These are phyloP conservation scores for Columba janthina DNA, from an alignment of 2,113 vertebrate genomes.

Conservation along the genomic window DNA sequence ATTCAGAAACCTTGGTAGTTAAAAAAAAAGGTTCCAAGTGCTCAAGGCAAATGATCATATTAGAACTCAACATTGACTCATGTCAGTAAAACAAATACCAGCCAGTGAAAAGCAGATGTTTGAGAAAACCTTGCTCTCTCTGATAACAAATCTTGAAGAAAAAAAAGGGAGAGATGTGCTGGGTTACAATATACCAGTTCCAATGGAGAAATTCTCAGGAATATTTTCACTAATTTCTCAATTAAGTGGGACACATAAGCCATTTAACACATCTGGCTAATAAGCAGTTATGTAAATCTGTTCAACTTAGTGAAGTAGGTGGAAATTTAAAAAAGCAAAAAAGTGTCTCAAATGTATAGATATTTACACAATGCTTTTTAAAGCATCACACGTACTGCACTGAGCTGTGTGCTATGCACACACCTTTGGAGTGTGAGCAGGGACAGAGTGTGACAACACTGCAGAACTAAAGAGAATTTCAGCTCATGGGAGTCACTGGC, in stretches of 20 bases:
- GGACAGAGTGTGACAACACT: not conserved
- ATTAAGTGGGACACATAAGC: not conserved
- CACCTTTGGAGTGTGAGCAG: not conserved
- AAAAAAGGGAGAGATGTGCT: not conserved
- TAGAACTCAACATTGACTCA: not conserved
- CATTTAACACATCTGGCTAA: not conserved
- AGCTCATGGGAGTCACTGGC: not conserved
- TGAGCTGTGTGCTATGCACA: not conserved
- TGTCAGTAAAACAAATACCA: not conserved
- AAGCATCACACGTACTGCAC: not conserved
- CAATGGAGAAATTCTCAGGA: not conserved
- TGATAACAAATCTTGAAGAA: not conserved
- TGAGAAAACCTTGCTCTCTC: not conserved
- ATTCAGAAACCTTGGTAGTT: not conserved
- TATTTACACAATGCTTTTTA: not conserved
- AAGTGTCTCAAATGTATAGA: rapidly evolving
- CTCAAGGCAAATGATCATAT: not conserved
- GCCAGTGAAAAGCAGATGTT: not conserved
- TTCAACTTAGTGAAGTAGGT: not conserved
- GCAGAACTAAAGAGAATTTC: not conserved
- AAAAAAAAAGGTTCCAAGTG: not conserved
- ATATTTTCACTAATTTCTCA: not conserved
- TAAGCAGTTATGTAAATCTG: not conserved
- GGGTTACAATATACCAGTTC: not conserved
- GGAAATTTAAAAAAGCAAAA: not conserved